Percentiles rank a stretch among this genome's conserved stretches.
phyloP scores from a whole-genome alignment of 2,113 vertebrate genomes.

The Grus americana region DNA sequence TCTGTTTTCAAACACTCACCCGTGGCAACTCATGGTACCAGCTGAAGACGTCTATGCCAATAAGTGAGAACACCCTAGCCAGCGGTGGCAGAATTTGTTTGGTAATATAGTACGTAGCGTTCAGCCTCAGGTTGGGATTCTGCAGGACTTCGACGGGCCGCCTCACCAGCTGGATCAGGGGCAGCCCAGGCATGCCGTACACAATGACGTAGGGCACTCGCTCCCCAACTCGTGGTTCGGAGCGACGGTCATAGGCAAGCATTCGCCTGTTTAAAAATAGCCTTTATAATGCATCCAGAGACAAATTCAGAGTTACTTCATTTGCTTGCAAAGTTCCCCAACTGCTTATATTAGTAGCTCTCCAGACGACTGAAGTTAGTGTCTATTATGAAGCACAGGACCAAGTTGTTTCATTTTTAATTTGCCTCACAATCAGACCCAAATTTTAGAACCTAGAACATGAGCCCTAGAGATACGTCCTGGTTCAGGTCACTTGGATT shows the following conservation, averaged over 20 bases:
- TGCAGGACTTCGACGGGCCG: conserved; percentile 89
- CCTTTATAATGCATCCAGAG: neutral
- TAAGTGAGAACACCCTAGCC: conserved; percentile 90
- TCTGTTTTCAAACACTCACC: conserved; percentile 72
- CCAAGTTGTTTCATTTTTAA: neutral
- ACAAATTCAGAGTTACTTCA: neutral
- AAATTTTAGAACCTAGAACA: neutral
- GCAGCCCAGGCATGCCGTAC: conserved; percentile 87
- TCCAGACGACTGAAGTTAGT: neutral
- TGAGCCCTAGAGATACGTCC: accelerated
- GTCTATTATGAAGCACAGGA: neutral
- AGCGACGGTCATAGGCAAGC: conserved; percentile 89
- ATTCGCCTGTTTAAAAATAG: conserved; percentile 80
- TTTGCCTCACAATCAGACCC: neutral
- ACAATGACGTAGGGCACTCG: conserved; percentile 95
- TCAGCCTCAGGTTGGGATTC: conserved; percentile 87
- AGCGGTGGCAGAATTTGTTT: conserved; percentile 97
- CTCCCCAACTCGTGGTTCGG: conserved; percentile 92
- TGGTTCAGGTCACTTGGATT: neutral
- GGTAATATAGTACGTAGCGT: conserved; percentile 92
- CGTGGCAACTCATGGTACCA: conserved; percentile 96
- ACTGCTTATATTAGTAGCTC: conserved; percentile 50
- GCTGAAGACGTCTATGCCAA: conserved; percentile 93
- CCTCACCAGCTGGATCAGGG: conserved; percentile 95
- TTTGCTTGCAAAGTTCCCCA: neutral